Evolutionary conservation across 1,140 invertebrate genomes (phyloP), one percentile per base, ranked within the genome.

Genomic region (Penaeus chinensis): DNA sequence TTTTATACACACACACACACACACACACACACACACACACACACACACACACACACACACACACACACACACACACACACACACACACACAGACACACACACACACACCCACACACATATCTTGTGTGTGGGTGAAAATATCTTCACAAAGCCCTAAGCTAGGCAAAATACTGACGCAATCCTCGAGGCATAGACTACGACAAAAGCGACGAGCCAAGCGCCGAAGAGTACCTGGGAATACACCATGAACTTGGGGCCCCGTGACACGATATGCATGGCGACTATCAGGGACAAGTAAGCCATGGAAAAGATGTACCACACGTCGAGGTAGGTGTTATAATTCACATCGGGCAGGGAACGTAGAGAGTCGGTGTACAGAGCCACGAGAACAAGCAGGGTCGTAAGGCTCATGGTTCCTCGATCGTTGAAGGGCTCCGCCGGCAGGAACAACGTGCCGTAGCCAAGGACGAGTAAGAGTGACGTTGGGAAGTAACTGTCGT

Each of bases 351-450:
- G 85, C 2, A 87, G 66, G 19, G 27, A 24, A 19, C n/a, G 18
- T 7, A 87, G 77, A 0, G 78, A 80, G 27, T 87, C 85, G 3
- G 85, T 82, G 85, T 87, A 87, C 0, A 87, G 78, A 3, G 85
- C 78, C 77, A 87, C 85, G 3, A 87, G 78, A 3, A 87, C 85
- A 47, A 87, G 22, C 0, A 87, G 78, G 3, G 85, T 37, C 0
- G 85, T 87, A 1, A 87, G 85, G 22, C 77, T 81, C 85, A 87
- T 87, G 62, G 85, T 81, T 11, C 85, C 85, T 0, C 85, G 62
- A 66, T 87, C 85, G 65, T 19, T 82, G 54, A 87, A 87, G 20
- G 85, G 63, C n/a, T 69, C 77, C n/a, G 19, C 78, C 22, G 85
- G 85, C 7, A 87, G 54, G 78, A 82, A 87, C 13, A 87, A 32